Evolutionary conservation across 2,888 invertebrate genomes (phyloP), one percentile per base, ranked within the genome.

Genomic region (Chalcosyrphus nemorum): DNA sequence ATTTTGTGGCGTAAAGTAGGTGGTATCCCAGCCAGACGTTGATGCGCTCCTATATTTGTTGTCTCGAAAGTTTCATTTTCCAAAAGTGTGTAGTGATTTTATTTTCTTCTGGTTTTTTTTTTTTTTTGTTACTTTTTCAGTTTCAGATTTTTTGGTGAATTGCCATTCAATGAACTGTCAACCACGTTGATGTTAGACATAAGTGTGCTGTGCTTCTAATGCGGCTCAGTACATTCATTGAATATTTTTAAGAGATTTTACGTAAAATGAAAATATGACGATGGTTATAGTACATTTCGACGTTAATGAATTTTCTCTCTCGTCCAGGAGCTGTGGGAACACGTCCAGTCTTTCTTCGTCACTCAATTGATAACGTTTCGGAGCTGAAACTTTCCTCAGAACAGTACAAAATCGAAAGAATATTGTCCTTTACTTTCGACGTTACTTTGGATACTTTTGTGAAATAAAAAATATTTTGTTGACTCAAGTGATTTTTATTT

Each of bases 151-250:
- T 84, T 84, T 84, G 84, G 84, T 54, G 84, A 75, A 70, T 80
- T 80, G 84, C 84, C 84, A 84, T 84, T 84, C 84, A 80, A 84
- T 84, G 80, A 80, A 84, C 84, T 84, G 84, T 84, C 84, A 84
- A 84, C 74, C 59, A 52, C 65, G 80, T 78, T 84, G 84, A 80
- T 84, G 63, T 84, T 84, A 80, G 84, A 80, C 84, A 84, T 80
- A 71, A 80, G 80, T 80, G 4, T 4, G 24, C n/a, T 24, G 74
- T 84, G 63, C 75, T 80, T 68, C 74, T 74, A 74, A 70, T 59
- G 74, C 65, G 43, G 80, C 84, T 65, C 84, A 84, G 74, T 57
- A 82, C 77, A 35, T 66, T 77, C 77, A 76, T 72, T 77, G 76
- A 77, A 84, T 59, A 80, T 75, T 65, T 84, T 77, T 29, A 70